Percentiles rank a stretch among this genome's conserved stretches.
Evolutionary conservation across 2,113 vertebrate genomes (phyloP).

Genomic region (Rostratula benghalensis): DNA sequence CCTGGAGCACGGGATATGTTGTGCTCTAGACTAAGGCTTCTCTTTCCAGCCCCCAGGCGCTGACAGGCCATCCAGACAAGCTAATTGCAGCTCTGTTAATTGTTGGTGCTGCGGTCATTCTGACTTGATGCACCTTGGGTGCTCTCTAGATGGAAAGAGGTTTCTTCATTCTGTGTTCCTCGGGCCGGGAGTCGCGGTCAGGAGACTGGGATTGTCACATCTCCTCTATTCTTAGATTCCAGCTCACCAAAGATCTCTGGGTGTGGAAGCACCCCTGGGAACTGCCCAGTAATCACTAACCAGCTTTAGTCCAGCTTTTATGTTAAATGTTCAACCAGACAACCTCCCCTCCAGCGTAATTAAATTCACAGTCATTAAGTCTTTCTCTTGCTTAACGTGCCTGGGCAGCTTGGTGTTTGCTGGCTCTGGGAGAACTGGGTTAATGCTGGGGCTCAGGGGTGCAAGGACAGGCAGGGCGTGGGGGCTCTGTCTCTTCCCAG

Average conservation of each 20-base stretch:
- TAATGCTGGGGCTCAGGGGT: not conserved
- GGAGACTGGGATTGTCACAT: not conserved
- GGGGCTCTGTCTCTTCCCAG: not conserved
- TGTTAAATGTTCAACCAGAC: not conserved
- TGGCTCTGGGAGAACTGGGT: not conserved
- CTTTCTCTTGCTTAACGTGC: no score
- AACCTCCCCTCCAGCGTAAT: not conserved
- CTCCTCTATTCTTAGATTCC: not conserved
- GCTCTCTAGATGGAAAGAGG: not conserved
- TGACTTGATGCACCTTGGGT: not conserved
- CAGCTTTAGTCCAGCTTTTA: not conserved
- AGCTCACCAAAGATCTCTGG: not conserved
- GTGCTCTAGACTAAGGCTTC: not conserved
- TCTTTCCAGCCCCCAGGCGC: not conserved
- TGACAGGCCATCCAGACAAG: not conserved
- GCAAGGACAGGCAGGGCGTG: not conserved
- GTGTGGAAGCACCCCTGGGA: not conserved
- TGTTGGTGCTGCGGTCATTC: not conserved
- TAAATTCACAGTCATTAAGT: not conserved
- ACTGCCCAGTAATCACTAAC: not conserved
- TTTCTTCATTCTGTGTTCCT: not conserved
- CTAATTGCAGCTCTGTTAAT: not conserved
- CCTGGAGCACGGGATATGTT: accelerated
- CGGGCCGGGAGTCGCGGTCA: not conserved
- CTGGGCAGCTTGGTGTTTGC: not conserved